A percentile compares a stretch with the other conserved stretches of the same genome.
phyloP scores from a whole-genome alignment of 1,140 invertebrate species.

The Caenorhabditis tropicalis region DNA sequence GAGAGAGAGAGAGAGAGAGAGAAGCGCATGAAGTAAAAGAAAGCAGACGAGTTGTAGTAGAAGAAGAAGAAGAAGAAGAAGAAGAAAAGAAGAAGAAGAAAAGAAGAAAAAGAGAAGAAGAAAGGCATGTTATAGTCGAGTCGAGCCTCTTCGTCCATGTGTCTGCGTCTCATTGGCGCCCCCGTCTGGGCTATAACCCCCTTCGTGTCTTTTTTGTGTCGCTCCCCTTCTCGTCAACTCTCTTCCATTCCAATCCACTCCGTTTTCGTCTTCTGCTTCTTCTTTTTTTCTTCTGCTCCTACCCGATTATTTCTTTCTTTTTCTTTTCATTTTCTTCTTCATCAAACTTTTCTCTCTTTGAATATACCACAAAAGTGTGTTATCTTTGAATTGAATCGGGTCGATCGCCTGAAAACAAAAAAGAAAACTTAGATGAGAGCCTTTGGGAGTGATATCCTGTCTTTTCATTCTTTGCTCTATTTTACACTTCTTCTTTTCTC shows the following conservation, averaged over 20 bases:
- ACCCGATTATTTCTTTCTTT: not conserved
- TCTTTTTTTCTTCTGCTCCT: not conserved
- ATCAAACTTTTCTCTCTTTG: not conserved
- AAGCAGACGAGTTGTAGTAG: not conserved
- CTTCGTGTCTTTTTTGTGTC: slow-evolving; percentile 17
- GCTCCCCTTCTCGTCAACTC: slow-evolving; percentile 31
- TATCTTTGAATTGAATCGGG: not conserved
- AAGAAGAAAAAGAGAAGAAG: not conserved
- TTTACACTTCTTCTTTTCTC: not conserved
- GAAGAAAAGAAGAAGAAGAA: not conserved
- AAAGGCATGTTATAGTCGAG: slow-evolving; percentile 30
- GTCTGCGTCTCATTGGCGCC: slow-evolving; percentile 37
- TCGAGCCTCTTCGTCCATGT: slow-evolving; percentile 20
- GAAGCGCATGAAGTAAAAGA: not conserved
- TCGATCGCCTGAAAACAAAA: not conserved
- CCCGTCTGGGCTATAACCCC: slow-evolving; percentile 24
- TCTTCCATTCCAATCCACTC: slow-evolving; percentile 36
- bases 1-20: not conserved
- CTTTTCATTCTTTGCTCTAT: slow-evolving; percentile 38
- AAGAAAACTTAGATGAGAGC: not conserved
- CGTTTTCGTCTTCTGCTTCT: slow-evolving; percentile 33
- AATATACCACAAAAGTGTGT: not conserved
- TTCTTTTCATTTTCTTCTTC: not conserved
- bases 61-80: not conserved
- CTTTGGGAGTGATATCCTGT: not conserved